phyloP scores from a whole-genome alignment of 2,888 invertebrate genomes.

The Zaprionus lineosus region DNA sequence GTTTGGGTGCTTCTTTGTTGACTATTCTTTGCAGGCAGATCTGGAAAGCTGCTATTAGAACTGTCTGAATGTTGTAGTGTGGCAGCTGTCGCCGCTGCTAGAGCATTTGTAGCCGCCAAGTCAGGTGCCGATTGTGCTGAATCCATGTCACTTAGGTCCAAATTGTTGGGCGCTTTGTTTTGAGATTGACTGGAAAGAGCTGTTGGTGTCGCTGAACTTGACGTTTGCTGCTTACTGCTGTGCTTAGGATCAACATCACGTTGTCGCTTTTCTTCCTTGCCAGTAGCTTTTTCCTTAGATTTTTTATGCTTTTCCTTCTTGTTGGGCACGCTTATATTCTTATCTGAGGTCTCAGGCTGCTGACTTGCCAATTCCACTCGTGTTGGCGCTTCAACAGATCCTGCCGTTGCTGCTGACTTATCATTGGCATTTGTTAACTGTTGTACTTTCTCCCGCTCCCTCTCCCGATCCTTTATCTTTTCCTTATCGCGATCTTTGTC shows the following conservation, averaged over 20 bases:
- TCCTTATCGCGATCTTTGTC: slow-evolving; percentile 34
- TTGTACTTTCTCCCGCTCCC: slow-evolving; percentile 46
- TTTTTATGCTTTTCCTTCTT: slow-evolving; percentile 76
- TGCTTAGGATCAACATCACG: slow-evolving; percentile 43
- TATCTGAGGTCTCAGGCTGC: slow-evolving; percentile 31
- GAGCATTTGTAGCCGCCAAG: slow-evolving; percentile 59
- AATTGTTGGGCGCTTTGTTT: slow-evolving; percentile 57
- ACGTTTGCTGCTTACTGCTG: slow-evolving; percentile 33
- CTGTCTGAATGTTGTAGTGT: slow-evolving; percentile 79
- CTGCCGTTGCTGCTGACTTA: slow-evolving; percentile 6
- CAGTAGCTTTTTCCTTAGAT: slow-evolving; percentile 69
- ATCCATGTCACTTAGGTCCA: slow-evolving; percentile 79
- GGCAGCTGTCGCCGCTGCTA: slow-evolving; percentile 55
- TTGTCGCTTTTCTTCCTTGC: slow-evolving; percentile 73
- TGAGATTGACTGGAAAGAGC: slow-evolving; percentile 3
- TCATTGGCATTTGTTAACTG: slow-evolving; percentile 31
- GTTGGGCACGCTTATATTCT: slow-evolving; percentile 25
- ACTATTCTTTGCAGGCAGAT: slow-evolving; percentile 67
- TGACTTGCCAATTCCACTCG: slow-evolving; percentile 40
- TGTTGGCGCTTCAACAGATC: slow-evolving; percentile 32
- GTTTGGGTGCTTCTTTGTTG: slow-evolving; percentile 39
- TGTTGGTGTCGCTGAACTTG: slow-evolving; percentile 19
- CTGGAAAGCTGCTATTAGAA: slow-evolving; percentile 82
- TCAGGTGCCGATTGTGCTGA: slow-evolving; percentile 77
- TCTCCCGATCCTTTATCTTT: slow-evolving; percentile 50